phyloP scores from a whole-genome alignment of 2,888 invertebrate genomes.

The Cheilosia pagana region DNA sequence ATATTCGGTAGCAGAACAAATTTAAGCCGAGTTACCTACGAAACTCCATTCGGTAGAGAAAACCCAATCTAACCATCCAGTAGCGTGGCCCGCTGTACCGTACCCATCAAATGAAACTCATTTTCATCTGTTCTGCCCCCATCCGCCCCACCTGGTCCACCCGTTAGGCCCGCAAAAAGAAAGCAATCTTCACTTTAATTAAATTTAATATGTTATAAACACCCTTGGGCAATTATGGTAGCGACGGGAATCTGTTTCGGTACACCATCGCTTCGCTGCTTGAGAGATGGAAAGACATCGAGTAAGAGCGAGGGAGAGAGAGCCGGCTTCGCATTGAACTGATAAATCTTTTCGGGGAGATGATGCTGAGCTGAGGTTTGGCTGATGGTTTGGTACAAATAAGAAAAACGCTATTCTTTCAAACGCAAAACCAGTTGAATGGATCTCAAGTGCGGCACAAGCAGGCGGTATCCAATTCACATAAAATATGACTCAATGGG shows the following conservation, averaged over 20 bases:
- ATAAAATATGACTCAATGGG: slow-evolving; percentile 36
- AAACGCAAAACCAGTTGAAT: slow-evolving; percentile 51
- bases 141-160: slow-evolving; percentile 22
- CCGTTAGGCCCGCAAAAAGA: slow-evolving; percentile 57
- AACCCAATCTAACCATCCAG: slow-evolving; percentile 49
- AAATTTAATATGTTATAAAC: slow-evolving; percentile 75
- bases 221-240: slow-evolving; percentile 75
- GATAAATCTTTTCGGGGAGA: slow-evolving; percentile 66
- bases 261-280: slow-evolving; percentile 42
- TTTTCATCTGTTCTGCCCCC: slow-evolving; percentile 50
- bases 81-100: slow-evolving; percentile 36
- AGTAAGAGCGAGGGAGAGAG: not conserved
- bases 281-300: not conserved
- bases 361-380: not conserved
- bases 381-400: slow-evolving; percentile 31
- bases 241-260: slow-evolving; percentile 73
- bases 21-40: slow-evolving; percentile 44
- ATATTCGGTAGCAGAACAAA: slow-evolving; percentile 72
- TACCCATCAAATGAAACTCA: slow-evolving; percentile 42
- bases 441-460: slow-evolving; percentile 33
- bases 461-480: slow-evolving; percentile 34
- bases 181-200: slow-evolving; percentile 75
- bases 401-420: not conserved
- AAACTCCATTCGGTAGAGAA: slow-evolving; percentile 24
- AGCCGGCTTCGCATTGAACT: slow-evolving; percentile 68